Conservation (phyloP, 2,888 invertebrate species). For the Oscheius sp. region DNA sequence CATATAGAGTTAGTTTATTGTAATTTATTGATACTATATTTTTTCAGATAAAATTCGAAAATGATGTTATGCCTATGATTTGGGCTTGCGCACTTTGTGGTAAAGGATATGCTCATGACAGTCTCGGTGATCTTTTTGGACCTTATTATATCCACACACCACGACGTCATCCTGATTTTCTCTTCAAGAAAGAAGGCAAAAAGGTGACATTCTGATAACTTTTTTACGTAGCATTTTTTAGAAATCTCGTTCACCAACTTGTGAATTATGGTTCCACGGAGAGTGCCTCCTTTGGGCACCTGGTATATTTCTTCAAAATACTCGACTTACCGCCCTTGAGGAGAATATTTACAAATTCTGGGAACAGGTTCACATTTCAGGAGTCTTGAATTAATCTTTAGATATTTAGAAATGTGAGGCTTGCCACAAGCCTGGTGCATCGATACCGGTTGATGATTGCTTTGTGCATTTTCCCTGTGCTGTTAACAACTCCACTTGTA, state of each 20-base stretch:
- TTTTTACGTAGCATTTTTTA: background rate
- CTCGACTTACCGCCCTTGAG: background rate
- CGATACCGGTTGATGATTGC: constrained; percentile 3
- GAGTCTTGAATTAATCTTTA: background rate
- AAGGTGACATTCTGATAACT: constrained; percentile 8
- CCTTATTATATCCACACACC: constrained; percentile 24
- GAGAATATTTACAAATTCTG: constrained; percentile 23
- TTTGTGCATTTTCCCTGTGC: constrained; percentile 20
- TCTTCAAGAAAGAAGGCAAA: constrained; percentile 7
- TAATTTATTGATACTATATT: background rate
- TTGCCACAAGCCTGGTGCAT: constrained; percentile 22
- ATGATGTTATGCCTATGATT: constrained; percentile 13
- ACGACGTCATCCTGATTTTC: constrained; percentile 1
- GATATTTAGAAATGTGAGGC: constrained; percentile 25
- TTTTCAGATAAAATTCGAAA: constrained; percentile 19
- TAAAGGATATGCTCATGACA: constrained; percentile 17
- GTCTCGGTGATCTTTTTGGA: constrained; percentile 26
- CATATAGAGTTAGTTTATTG: background rate
- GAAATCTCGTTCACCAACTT: constrained; percentile 18
- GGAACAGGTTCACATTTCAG: background rate
- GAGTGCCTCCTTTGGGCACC: constrained; percentile 24
- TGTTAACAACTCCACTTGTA: constrained; percentile 7
- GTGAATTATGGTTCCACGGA: constrained; percentile 31
- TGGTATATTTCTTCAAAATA: constrained; percentile 11
- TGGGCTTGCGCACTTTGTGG: constrained; percentile 25